These are phyloP conservation scores for Spodoptera exigua DNA, from an alignment of 2,888 invertebrate species.

Conservation along the genomic window DNA sequence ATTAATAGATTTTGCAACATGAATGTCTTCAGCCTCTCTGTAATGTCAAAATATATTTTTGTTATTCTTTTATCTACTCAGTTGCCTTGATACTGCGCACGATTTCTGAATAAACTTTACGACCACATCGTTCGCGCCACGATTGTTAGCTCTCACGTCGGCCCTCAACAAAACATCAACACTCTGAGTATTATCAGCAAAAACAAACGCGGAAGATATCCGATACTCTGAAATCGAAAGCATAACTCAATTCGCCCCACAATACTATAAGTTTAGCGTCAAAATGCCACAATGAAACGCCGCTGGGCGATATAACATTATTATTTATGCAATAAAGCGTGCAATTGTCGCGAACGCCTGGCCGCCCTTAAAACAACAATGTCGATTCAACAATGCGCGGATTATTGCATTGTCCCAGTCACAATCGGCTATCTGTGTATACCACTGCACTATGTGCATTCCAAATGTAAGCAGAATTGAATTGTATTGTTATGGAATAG, in stretches of 20 bases:
- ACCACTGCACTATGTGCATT: slow-evolving; percentile 72
- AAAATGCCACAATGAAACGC: slow-evolving; percentile 81
- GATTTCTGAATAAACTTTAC: slow-evolving; percentile 39
- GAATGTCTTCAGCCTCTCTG: not conserved
- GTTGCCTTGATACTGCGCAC: slow-evolving; percentile 7
- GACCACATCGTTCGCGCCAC: slow-evolving; percentile 8
- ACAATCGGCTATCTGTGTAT: slow-evolving; percentile 81
- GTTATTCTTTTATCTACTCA: slow-evolving; percentile 1
- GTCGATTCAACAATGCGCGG: slow-evolving; percentile 88
- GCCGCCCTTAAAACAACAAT: slow-evolving; percentile 89
- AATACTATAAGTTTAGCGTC: slow-evolving; percentile 71
- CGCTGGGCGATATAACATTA: slow-evolving; percentile 86
- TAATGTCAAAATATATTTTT: not conserved
- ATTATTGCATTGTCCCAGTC: slow-evolving; percentile 89
- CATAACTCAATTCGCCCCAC: slow-evolving; percentile 57
- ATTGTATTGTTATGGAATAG: slow-evolving; percentile 33
- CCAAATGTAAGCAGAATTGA: slow-evolving; percentile 32
- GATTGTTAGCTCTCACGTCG: slow-evolving; percentile 41
- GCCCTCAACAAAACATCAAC: slow-evolving; percentile 36
- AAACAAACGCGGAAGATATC: slow-evolving; percentile 54
- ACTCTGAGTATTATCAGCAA: slow-evolving; percentile 47
- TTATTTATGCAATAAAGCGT: slow-evolving; percentile 89
- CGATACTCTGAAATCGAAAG: slow-evolving; percentile 44
- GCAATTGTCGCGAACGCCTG: slow-evolving; percentile 85
- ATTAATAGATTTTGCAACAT: too few species aligned